A percentile compares a stretch with the other conserved stretches of the same genome.
Evolutionary conservation across 2,113 vertebrate species (phyloP).

Genomic region (Sprattus sprattus): DNA sequence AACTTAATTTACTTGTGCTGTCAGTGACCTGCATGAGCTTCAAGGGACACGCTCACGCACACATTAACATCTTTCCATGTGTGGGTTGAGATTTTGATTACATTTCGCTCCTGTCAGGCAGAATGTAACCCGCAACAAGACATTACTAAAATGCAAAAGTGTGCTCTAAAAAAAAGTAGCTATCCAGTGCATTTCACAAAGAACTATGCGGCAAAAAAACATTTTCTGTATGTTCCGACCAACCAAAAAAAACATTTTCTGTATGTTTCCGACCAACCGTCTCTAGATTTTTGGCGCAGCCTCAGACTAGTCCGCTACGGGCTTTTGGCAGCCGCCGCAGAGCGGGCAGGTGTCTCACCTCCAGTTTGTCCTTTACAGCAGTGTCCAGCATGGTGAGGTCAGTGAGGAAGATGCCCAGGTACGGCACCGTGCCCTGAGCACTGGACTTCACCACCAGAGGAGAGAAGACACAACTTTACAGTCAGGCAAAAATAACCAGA

Average conservation of each 20-base stretch:
- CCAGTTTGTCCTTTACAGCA: slow-evolving; percentile 82
- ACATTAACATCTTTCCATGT: not conserved
- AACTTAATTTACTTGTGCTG: not conserved
- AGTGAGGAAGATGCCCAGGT: slow-evolving; percentile 87
- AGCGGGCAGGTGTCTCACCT: slow-evolving; percentile 66
- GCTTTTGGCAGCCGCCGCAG: not conserved
- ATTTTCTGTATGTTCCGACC: too few species aligned
- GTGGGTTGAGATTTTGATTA: not conserved
- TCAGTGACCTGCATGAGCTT: not conserved
- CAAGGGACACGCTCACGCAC: not conserved
- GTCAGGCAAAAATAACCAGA: not conserved
- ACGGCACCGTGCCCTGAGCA: slow-evolving; percentile 79
- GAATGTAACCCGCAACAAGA: not conserved
- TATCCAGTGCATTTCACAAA: too few species aligned
- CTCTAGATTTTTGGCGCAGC: not conserved
- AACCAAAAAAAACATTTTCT: too few species aligned
- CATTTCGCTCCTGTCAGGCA: not conserved
- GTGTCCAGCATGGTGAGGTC: slow-evolving; percentile 90
- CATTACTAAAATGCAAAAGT: not conserved
- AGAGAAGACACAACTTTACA: not conserved
- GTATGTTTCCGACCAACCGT: too few species aligned
- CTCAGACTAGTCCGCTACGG: too few species aligned
- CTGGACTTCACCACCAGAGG: slow-evolving; percentile 48
- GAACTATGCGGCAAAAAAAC: too few species aligned
- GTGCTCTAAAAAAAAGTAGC: not conserved